These are phyloP conservation scores for Plutella xylostella DNA, from an alignment of 2,888 invertebrate genomes.

Conservation along the genomic window DNA sequence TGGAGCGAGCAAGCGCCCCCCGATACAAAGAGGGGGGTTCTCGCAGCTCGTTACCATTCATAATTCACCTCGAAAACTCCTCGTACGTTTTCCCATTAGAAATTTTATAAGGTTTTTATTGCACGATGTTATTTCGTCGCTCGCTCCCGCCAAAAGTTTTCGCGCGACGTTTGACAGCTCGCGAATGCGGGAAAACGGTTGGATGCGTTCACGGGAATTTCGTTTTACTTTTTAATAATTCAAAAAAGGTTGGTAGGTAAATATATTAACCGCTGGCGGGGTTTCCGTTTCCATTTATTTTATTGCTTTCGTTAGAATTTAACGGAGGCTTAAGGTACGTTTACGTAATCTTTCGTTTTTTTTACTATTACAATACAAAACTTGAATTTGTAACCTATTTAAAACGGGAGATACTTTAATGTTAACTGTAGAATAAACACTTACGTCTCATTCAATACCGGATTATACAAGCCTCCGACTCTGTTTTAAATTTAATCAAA, in stretches of 20 bases:
- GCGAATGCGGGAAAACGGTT: constrained; percentile 25
- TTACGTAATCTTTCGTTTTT: too few relatives aligned
- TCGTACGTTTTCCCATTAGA: constrained; percentile 65
- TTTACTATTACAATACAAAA: too few relatives aligned
- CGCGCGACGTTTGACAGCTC: constrained; percentile 35
- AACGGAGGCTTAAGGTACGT: too few relatives aligned
- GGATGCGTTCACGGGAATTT: constrained; percentile 20
- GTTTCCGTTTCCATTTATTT: too few relatives aligned
- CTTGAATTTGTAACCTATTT: too few relatives aligned
- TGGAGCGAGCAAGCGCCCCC: constrained; percentile 29
- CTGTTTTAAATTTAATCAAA: too few relatives aligned
- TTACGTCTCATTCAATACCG: too few relatives aligned
- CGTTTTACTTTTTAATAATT: constrained; percentile 12
- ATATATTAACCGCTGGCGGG: background rate
- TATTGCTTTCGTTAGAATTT: too few relatives aligned
- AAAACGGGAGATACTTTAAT: too few relatives aligned
- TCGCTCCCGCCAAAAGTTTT: constrained; percentile 43
- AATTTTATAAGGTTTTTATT: constrained; percentile 69
- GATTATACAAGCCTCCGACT: too few relatives aligned
- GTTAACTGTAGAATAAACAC: too few relatives aligned
- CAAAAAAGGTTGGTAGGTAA: constrained; percentile 5
- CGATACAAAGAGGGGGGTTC: constrained; percentile 37
- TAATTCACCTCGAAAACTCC: constrained; percentile 62
- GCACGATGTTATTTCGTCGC: constrained; percentile 25
- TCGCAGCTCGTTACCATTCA: constrained; percentile 63